A percentile compares a stretch with the other conserved stretches of the same genome.
These are phyloP conservation scores for Myocastor coypus DNA, from an alignment of 2,113 vertebrate genomes.

Conservation along the genomic window DNA sequence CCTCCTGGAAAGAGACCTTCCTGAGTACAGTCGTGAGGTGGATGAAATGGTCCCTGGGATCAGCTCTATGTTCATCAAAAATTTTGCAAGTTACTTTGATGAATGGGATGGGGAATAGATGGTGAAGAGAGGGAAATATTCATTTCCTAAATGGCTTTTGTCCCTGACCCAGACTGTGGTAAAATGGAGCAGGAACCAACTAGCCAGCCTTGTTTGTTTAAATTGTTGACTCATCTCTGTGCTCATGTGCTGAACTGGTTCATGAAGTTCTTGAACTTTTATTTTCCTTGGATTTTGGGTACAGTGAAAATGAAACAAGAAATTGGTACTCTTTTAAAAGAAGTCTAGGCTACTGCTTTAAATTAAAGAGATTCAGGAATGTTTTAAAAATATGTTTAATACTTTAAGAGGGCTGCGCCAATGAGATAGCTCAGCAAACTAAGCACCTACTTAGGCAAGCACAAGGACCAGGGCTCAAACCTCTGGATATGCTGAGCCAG, in stretches of 20 bases:
- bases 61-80: background rate
- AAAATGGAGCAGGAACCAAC: constrained; percentile 84
- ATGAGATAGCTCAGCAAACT: too few species aligned
- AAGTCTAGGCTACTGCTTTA: constrained; percentile 8
- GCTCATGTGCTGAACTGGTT: constrained; percentile 89
- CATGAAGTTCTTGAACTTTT: constrained; percentile 88
- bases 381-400: background rate
- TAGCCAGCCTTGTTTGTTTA: constrained; percentile 88
- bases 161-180: constrained; percentile 88
- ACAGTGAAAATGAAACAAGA: constrained; percentile 70
- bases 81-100: background rate
- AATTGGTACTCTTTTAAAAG: constrained; percentile 70
- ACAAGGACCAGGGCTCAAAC: too few species aligned
- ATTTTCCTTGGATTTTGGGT: constrained; percentile 73
- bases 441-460: too few species aligned
- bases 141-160: constrained; percentile 81
- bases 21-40: background rate
- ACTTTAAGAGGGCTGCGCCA: background rate
- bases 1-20: background rate
- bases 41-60: background rate
- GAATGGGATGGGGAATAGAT: background rate
- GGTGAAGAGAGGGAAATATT: constrained; percentile 64
- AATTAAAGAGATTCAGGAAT: constrained; percentile 47
- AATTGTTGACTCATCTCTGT: constrained; percentile 90
- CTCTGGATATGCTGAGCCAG: too few species aligned